Conservation (phyloP, 2,113 vertebrate genomes). For the Podilymbus podiceps region DNA sequence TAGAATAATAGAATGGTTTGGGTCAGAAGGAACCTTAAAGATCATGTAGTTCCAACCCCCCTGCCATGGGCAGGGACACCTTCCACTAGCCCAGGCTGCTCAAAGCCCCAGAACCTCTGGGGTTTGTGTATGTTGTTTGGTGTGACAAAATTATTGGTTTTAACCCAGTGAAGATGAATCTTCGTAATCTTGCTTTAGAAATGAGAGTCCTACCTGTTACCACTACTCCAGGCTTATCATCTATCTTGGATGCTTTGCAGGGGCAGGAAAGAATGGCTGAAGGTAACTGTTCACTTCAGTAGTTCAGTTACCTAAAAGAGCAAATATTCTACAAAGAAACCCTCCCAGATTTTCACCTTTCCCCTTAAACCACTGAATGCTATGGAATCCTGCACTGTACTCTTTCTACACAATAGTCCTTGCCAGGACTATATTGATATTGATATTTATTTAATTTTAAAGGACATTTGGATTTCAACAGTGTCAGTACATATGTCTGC, state of each 20-base stretch:
- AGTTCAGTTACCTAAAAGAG: not conserved
- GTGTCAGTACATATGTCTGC: not conserved
- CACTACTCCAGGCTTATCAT: not conserved
- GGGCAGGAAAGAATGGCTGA: not conserved
- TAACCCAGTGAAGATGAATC: not conserved
- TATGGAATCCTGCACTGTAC: not conserved
- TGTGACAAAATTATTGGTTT: not conserved
- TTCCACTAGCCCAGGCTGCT: too few species aligned
- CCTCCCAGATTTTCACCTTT: not conserved
- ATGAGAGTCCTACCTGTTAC: not conserved
- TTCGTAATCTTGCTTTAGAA: not conserved
- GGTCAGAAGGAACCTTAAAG: too few species aligned
- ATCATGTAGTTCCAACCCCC: too few species aligned
- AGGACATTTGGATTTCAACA: not conserved
- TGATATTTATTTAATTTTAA: not conserved
- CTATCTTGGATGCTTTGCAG: not conserved
- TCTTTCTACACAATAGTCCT: not conserved
- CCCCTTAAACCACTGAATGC: not conserved
- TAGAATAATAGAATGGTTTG: too few species aligned
- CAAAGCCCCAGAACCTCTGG: not conserved
- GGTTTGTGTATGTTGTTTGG: not conserved
- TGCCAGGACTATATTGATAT: not conserved
- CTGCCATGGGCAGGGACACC: too few species aligned
- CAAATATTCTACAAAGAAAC: not conserved
- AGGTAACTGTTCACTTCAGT: not conserved